These are phyloP conservation scores for Orientallactaga sibirica DNA, from an alignment of 2,797 vertebrate genomes.

Conservation along the genomic window DNA sequence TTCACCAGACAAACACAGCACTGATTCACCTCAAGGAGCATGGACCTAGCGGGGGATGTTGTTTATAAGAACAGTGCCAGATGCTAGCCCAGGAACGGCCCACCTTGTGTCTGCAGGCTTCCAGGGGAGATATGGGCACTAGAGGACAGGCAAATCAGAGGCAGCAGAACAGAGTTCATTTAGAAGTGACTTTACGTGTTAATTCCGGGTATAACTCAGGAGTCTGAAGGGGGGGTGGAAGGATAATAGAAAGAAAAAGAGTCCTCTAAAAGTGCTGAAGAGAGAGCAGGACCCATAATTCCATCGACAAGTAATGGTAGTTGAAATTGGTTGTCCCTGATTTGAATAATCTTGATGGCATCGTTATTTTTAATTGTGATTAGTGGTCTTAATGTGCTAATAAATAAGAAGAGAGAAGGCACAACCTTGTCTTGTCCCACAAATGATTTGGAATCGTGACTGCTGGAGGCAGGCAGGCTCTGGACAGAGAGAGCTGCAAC, in stretches of 20 bases:
- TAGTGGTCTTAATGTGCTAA: constrained; percentile 68
- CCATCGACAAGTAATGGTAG: constrained; percentile 69
- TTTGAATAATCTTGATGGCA: constrained; percentile 80
- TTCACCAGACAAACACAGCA: constrained; percentile 43
- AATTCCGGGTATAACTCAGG: constrained; percentile 78
- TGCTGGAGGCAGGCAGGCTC: constrained; percentile 9
- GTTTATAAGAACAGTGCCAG: constrained; percentile 62
- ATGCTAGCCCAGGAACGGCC: constrained; percentile 65
- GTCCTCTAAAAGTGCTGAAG: constrained; percentile 56
- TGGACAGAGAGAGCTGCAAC: neutral
- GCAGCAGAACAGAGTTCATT: constrained; percentile 66
- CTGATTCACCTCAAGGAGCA: constrained; percentile 60
- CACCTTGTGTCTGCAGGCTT: constrained; percentile 67
- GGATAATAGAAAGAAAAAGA: constrained; percentile 63
- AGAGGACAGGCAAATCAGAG: constrained; percentile 54
- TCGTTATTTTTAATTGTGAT: constrained; percentile 82
- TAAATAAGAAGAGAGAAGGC: constrained; percentile 80
- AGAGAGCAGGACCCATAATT: constrained; percentile 70
- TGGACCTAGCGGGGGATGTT: constrained; percentile 34
- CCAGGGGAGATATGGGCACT: constrained; percentile 23
- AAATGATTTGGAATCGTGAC: constrained; percentile 32
- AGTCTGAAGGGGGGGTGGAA: constrained; percentile 60
- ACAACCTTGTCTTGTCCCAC: constrained; percentile 72
- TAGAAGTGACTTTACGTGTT: constrained; percentile 77
- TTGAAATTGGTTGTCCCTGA: constrained; percentile 74